phyloP scores from a whole-genome alignment of 2,797 vertebrate genomes.

The Peromyscus melanophrys region DNA sequence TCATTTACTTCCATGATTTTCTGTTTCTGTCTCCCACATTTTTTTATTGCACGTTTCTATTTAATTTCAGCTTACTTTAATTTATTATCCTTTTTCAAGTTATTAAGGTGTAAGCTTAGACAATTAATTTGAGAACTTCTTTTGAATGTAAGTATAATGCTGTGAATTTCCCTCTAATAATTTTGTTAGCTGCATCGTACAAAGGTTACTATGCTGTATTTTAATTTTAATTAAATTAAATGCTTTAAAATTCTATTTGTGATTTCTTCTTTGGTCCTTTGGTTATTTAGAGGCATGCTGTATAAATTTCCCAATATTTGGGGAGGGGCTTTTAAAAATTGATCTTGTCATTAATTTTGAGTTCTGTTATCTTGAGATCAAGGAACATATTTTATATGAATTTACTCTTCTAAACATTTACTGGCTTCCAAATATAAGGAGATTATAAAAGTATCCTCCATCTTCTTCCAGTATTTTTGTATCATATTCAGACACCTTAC shows the following conservation, averaged over 20 bases:
- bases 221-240: conserved; percentile 53
- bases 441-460: background rate
- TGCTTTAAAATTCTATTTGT: background rate
- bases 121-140: conserved; percentile 11
- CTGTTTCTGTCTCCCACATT: background rate
- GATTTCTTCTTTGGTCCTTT: background rate
- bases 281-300: background rate
- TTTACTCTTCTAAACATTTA: background rate
- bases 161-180: conserved; percentile 54
- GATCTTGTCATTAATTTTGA: conserved; percentile 27
- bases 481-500: background rate
- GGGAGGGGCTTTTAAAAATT: background rate
- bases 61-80: conserved; percentile 43
- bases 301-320: conserved; percentile 38
- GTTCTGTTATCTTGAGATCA: conserved; percentile 45
- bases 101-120: conserved; percentile 24
- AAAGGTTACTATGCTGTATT: background rate
- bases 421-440: background rate
- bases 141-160: conserved; percentile 17
- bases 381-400: conserved; percentile 7
- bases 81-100: background rate
- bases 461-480: background rate
- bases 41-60: conserved; percentile 20
- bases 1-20: conserved; percentile 32
- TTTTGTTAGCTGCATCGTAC: background rate